Evolutionary conservation across 2,888 invertebrate genomes (phyloP), one percentile per base, ranked within the genome.

Genomic region (Chrysotoxum bicinctum): DNA sequence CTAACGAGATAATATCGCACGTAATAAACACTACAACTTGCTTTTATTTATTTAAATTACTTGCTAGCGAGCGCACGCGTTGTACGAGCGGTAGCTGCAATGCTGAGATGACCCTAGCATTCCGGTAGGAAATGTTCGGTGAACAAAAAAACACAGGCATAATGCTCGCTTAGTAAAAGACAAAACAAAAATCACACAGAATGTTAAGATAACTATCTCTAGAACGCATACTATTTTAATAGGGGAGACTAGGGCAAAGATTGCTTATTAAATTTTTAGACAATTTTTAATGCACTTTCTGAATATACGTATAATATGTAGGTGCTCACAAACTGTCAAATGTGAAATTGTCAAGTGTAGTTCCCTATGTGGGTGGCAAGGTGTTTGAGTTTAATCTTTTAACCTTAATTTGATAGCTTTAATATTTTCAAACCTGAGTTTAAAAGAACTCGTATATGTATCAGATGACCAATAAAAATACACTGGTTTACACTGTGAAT

Each of bases 1-100:
- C 58, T 58, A 37, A 58, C 58, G 35, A 58, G 58, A 58, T 58
- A 58, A 58, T 58, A 58, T 58, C 58, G 58, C 58, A 58, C 58
- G 30, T 58, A 58, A 58, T 58, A 58, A 58, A 58, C 58, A 37
- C 30, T 58, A 58, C 19, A 58, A 21, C 35, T 21, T 3, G 35
- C 58, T 50, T 50, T 1, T 32, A 58, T 35, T 58, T 37, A 58
- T 37, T 37, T 58, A 58, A 37, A 35, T 58, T 58, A 35, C 8
- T 19, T 58, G 19, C 35, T 14, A 37, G 58, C 58, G 58, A 37
- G 58, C 58, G 58, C 58, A 58, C 58, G 58, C 21, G 35, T 35
- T 58, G 3, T 35, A 35, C 4, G 3, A 21, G 37, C 14, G 14
- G 37, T 37, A 35, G 58, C 32, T 26, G 30, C 35, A 14, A 21